These are phyloP conservation scores for Phyllotis vaccarum DNA, from an alignment of 2,797 vertebrate genomes.

Conservation along the genomic window DNA sequence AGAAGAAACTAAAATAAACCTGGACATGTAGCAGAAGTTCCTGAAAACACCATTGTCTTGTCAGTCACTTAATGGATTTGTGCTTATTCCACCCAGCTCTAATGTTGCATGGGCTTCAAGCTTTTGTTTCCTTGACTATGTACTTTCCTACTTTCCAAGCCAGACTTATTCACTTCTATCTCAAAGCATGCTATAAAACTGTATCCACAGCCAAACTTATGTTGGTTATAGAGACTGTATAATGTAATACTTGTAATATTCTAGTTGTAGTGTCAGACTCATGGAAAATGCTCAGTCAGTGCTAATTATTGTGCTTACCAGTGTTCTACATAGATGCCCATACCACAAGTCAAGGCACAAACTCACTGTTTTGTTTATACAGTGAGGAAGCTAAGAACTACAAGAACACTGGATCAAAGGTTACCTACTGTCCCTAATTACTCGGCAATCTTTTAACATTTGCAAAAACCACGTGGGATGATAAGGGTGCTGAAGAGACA, in stretches of 20 bases:
- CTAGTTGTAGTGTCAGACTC: not conserved
- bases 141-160: not conserved
- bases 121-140: not conserved
- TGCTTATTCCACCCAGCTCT: not conserved
- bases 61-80: not conserved
- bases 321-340: not conserved
- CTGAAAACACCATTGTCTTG: not conserved
- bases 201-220: not conserved
- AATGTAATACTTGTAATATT: not conserved
- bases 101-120: not conserved
- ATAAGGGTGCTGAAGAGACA: not conserved
- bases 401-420: not conserved
- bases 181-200: slow-evolving; percentile 1
- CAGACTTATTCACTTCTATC: slow-evolving; percentile 13
- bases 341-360: not conserved
- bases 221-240: not conserved
- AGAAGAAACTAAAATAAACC: not conserved
- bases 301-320: not conserved
- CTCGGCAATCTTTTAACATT: not conserved
- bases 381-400: slow-evolving; percentile 10
- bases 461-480: not conserved
- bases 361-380: not conserved
- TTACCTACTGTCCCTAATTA: not conserved
- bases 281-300: not conserved
- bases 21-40: not conserved